A percentile compares a stretch with the other conserved stretches of the same genome.
Conservation (phyloP, 2,797 vertebrate genomes). For the Pipistrellus kuhlii region DNA sequence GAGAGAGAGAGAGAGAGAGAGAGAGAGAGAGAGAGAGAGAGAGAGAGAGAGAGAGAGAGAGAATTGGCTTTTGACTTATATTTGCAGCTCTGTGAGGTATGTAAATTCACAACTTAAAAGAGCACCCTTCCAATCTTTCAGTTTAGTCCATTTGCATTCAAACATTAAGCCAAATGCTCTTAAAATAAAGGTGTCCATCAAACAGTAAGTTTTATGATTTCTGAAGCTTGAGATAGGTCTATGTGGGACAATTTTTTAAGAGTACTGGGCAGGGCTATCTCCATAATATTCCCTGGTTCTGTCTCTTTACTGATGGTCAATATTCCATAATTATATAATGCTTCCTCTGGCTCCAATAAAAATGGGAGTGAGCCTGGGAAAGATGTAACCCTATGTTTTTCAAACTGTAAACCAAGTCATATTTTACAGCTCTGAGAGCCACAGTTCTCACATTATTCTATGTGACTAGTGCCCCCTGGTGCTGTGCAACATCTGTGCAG, state of each 20-base stretch:
- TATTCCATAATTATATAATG: slow-evolving; percentile 13
- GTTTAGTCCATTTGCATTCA: slow-evolving; percentile 6
- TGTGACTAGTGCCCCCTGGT: neutral
- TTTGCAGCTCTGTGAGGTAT: slow-evolving; percentile 16
- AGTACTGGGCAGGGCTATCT: neutral
- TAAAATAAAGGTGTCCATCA: slow-evolving; percentile 52
- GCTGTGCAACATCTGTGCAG: neutral
- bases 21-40: no score
- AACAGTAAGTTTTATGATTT: slow-evolving; percentile 28
- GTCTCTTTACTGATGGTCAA: neutral
- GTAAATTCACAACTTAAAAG: slow-evolving; percentile 62
- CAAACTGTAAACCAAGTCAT: neutral
- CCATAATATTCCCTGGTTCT: neutral
- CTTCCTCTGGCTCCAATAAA: neutral
- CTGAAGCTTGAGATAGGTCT: neutral
- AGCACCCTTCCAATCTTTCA: slow-evolving; percentile 33
- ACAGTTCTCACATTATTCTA: neutral
- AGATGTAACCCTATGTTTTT: neutral
- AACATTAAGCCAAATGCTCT: slow-evolving; percentile 18
- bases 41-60: no score
- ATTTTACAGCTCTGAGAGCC: neutral
- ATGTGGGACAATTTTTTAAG: neutral
- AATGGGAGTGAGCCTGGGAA: neutral
- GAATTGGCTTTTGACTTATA: slow-evolving; percentile 35
- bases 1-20: no score